These are phyloP conservation scores for Lamproptera curius DNA, from an alignment of 2,888 invertebrate genomes.

Conservation along the genomic window DNA sequence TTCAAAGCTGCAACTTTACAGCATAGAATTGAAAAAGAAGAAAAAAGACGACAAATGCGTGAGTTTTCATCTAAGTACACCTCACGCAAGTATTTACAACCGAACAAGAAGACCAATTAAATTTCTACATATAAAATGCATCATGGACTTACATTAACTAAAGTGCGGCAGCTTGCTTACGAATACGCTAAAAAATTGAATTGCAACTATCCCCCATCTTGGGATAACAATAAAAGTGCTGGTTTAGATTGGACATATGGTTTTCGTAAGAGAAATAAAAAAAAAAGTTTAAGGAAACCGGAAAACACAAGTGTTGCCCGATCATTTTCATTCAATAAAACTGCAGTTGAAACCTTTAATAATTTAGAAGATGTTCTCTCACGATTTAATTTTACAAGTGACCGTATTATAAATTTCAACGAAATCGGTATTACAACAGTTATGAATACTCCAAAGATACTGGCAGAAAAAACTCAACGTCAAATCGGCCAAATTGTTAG, in stretches of 20 bases:
- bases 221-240: conserved; percentile 26
- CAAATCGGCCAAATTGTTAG: conserved; percentile 41
- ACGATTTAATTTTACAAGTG: not conserved
- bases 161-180: not conserved
- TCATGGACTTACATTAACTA: too few relatives aligned
- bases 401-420: conserved; percentile 8
- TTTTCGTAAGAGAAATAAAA: conserved; percentile 19
- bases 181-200: not conserved
- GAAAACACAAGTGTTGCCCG: conserved; percentile 35
- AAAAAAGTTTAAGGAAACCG: conserved; percentile 28
- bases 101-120: too few relatives aligned
- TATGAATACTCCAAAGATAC: conserved; percentile 9
- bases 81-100: too few relatives aligned
- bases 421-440: conserved; percentile 7
- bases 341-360: conserved; percentile 24
- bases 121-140: too few relatives aligned
- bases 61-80: too few relatives aligned
- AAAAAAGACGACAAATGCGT: too few relatives aligned
- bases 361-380: not conserved
- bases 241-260: conserved; percentile 34
- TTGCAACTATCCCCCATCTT: not conserved
- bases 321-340: conserved; percentile 40
- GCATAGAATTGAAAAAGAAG: too few relatives aligned
- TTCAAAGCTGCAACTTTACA: too few relatives aligned
- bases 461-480: conserved; percentile 20